Conservation (phyloP, 2,888 invertebrate species). For the Agelastica alni region DNA sequence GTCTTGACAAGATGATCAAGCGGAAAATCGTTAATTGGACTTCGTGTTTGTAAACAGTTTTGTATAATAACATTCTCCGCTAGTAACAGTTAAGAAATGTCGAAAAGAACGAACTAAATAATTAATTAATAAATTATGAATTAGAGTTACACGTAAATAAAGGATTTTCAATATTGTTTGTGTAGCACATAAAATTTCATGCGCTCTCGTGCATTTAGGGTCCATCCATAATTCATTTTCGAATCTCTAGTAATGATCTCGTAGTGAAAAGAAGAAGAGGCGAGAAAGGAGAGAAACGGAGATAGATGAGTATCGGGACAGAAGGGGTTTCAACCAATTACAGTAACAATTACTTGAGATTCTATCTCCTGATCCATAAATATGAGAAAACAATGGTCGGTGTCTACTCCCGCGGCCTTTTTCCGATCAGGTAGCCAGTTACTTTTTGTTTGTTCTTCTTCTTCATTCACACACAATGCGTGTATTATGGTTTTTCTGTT, state of each 20-base stretch:
- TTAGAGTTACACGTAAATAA: too few species aligned
- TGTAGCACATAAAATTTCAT: too few species aligned
- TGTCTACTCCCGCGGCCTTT: slow-evolving; percentile 36
- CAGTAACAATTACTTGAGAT: slow-evolving; percentile 54
- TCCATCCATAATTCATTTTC: slow-evolving; percentile 10
- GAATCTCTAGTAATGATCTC: slow-evolving; percentile 9
- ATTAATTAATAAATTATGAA: too few species aligned
- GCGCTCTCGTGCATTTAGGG: too few species aligned
- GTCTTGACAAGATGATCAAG: too few species aligned
- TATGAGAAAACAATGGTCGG: slow-evolving; percentile 48
- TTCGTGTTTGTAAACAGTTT: too few species aligned
- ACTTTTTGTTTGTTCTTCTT: slow-evolving; percentile 19
- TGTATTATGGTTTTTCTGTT: not conserved
- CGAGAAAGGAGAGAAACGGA: not conserved
- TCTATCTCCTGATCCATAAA: slow-evolving; percentile 54
- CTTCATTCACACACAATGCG: not conserved
- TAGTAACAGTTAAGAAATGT: too few species aligned
- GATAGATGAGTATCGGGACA: slow-evolving; percentile 14
- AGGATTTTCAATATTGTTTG: too few species aligned
- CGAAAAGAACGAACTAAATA: too few species aligned
- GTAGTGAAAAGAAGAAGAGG: not conserved
- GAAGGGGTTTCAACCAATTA: slow-evolving; percentile 50
- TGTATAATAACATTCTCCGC: too few species aligned
- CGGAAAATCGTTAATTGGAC: too few species aligned
- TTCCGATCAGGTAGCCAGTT: slow-evolving; percentile 32